Percentiles rank a stretch among this genome's conserved stretches.
These are phyloP conservation scores for Boulengeromyrus knoepffleri DNA, from an alignment of 2,113 vertebrate genomes.

Conservation along the genomic window DNA sequence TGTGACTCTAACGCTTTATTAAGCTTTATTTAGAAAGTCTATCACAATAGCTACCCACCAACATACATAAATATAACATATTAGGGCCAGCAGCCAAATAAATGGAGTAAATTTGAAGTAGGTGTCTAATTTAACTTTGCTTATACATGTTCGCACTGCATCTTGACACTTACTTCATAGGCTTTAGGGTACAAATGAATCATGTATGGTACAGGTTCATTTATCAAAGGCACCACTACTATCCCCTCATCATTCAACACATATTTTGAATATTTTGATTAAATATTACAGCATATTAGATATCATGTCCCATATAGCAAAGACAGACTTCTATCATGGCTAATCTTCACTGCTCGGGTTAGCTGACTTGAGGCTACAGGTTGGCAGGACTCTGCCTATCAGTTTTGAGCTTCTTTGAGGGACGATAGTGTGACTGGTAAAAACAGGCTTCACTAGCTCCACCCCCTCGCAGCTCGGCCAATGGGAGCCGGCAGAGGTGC, in stretches of 20 bases:
- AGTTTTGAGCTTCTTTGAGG: not conserved
- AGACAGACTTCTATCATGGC: not conserved
- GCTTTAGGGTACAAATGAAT: not conserved
- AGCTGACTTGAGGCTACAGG: not conserved
- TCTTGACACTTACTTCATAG: not conserved
- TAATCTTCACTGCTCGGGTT: not conserved
- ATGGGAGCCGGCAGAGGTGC: conserved; percentile 23
- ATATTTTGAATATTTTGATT: not conserved
- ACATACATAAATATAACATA: not conserved
- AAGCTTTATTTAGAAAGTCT: not conserved
- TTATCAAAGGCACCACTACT: not conserved
- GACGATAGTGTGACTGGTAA: not conserved
- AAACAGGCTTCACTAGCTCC: not conserved
- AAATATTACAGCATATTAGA: not conserved
- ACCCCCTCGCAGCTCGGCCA: conserved; percentile 23
- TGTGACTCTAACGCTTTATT: not conserved
- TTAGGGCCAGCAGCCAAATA: not conserved
- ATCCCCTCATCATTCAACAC: not conserved
- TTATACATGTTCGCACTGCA: not conserved
- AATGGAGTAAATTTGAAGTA: not conserved
- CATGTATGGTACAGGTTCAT: not conserved
- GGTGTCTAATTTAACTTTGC: not conserved
- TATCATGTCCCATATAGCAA: not conserved
- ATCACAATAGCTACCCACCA: not conserved
- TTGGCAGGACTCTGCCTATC: not conserved